These are phyloP conservation scores for Drosophila pallidifrons DNA, from an alignment of 1,140 invertebrate species.

Conservation along the genomic window DNA sequence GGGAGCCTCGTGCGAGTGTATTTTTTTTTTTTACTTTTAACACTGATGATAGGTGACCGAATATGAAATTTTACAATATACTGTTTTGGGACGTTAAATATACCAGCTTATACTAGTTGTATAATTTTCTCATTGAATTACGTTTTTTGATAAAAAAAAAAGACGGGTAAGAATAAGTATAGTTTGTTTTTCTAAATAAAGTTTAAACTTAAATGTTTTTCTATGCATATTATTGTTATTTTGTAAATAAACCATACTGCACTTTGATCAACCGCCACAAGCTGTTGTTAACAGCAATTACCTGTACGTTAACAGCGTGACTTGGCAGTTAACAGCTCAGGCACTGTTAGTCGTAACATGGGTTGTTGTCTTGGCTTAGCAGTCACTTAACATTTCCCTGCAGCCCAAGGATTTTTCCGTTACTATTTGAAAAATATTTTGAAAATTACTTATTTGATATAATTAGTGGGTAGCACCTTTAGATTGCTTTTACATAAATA, in stretches of 20 bases:
- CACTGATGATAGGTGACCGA: conserved; percentile 16
- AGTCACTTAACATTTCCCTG: background rate
- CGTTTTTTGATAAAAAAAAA: background rate
- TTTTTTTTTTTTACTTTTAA: conserved; percentile 31
- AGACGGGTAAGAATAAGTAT: too few species aligned
- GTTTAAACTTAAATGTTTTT: too few species aligned
- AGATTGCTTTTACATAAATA: too few species aligned
- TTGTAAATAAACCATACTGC: too few species aligned
- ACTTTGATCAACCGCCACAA: conserved; percentile 30
- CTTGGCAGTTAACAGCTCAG: background rate
- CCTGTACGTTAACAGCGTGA: background rate
- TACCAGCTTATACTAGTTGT: background rate
- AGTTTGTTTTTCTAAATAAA: too few species aligned
- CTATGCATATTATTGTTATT: too few species aligned
- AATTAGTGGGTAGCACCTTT: too few species aligned
- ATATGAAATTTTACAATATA: background rate
- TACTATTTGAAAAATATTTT: background rate
- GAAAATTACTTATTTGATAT: too few species aligned
- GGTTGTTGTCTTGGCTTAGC: conserved; percentile 13
- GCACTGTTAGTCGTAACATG: background rate
- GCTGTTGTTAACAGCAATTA: too few species aligned
- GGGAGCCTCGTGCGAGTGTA: conserved; percentile 59
- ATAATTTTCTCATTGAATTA: background rate
- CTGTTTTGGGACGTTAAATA: background rate
- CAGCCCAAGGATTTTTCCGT: background rate